Conservation (phyloP, 2,888 invertebrate species). For the Dolichomitus sp. region DNA sequence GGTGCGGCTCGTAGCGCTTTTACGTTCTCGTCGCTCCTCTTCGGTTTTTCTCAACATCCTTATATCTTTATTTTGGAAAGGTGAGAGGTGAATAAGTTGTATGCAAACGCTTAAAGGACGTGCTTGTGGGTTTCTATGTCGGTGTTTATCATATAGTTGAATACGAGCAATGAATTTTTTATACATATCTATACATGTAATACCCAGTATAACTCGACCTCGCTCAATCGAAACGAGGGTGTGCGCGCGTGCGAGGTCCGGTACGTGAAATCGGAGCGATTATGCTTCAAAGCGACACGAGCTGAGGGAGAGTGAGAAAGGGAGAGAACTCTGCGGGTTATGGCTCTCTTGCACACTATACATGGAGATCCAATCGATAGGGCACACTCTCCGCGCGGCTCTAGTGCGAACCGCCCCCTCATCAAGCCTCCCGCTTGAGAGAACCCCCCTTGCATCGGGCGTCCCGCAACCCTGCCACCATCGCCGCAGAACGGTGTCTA, state of each 20-base stretch:
- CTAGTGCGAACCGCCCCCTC: constrained; percentile 46
- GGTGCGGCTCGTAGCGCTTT: constrained; percentile 12
- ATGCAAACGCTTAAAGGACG: constrained; percentile 9
- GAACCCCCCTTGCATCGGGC: constrained; percentile 29
- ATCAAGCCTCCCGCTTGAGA: constrained; percentile 51
- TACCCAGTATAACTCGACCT: constrained; percentile 28
- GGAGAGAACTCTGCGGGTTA: constrained; percentile 48
- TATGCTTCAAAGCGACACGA: constrained; percentile 75
- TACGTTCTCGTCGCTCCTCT: not conserved
- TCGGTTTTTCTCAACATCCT: not conserved
- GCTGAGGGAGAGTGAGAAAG: constrained; percentile 20
- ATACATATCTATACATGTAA: not conserved
- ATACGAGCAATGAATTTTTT: constrained; percentile 13
- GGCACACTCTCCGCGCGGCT: constrained; percentile 42
- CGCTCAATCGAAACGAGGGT: constrained; percentile 34
- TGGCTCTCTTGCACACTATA: constrained; percentile 46
- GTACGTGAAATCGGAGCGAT: constrained; percentile 72
- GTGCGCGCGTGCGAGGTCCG: constrained; percentile 48
- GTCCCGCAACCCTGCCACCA: constrained; percentile 40
- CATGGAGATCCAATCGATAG: constrained; percentile 76
- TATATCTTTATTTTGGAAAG: constrained; percentile 7
- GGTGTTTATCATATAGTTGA: not conserved
- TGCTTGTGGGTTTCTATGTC: not conserved
- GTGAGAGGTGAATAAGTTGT: constrained; percentile 19
- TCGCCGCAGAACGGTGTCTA: constrained; percentile 62